Base-by-base conservation (phyloP, 2,113 vertebrate genomes). In the Malurus melanocephalus region DNA sequence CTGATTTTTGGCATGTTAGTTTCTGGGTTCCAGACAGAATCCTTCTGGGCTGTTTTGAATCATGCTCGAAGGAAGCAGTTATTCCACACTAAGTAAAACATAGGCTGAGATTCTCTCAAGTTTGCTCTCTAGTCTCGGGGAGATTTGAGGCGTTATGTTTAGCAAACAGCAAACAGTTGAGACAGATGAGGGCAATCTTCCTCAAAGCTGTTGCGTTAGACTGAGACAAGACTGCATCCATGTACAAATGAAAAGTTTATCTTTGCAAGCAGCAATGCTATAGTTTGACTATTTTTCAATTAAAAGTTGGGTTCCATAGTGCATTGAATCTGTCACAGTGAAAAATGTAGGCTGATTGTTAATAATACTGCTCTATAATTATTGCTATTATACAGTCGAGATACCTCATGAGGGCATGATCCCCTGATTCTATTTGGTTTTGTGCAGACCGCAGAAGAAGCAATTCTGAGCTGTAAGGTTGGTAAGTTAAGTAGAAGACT, bases 221-320 rank as follows among this genome's bases (percentile, higher is more conserved):
- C 92, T 93, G 84, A 93, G 81, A 85, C 88, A 89, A 89, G 72
- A 51, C 81, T 85, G 74, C 71, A 82, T 69, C 71, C 74, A 40
- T n/a, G 80, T 85, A 87, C 62, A 81, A 95, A 87, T 81, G 81
- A 94, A 76, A 95, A 84, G 80, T 94, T 95, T 95, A 92, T 94
- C 95, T 94, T 88, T 88, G 71, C 84, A 87, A 88, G 88, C 83
- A 92, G 80, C 57, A 69, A 46, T 21, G 84, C 74, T 88, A 38
- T 86, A 93, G 77, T 90, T 92, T 93, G 86, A 87, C 80, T 95
- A 43, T 95, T 95, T 95, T 95, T 94, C 92, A 94, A 94, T 95
- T 94, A 94, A 93, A 95, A 94, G 57, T 91, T 94, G 81, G 71
- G 73, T 94, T 94, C 95, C 66, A 18, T 84, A 94, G 92, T 78